Base-by-base conservation (phyloP, 2,888 invertebrate genomes). In the Parapristionchus giblindavisi region DNA sequence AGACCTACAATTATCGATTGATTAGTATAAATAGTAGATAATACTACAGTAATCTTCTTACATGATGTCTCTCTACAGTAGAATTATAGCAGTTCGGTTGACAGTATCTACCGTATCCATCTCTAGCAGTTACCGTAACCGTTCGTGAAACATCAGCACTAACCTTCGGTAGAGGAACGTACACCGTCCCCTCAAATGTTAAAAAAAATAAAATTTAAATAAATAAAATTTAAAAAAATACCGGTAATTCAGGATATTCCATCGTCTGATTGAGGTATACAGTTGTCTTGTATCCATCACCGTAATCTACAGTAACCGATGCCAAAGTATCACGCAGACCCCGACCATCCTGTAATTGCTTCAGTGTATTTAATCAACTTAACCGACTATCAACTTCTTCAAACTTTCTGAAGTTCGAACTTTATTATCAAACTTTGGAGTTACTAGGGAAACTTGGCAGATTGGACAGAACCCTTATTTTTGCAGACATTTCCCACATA, bases 31-130 rank as follows among this genome's bases (percentile, higher is more conserved):
- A 29, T 24, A 48, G 21, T 17, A 38, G 63, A 11, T 24, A 58
- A n/a, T 6, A 2, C 32, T 3, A n/a, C n/a, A 36, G 32, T 4
- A 38, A 27, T 32, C 5, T 5, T 51, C 54, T 56, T 51, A 85
- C 86, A 76, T 87, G 86, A 79, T 87, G 85, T 66, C 81, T 80
- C 51, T 84, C 84, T 56, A 78, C 78, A 0, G 87, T 87, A 8
- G 75, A 73, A 77, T 87, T 87, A 56, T 78, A 80, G 61, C 87
- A 87, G 68, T 87, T 84, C 21, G 85, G 81, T 72, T 87, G 87
- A 74, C 87, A 87, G 74, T 87, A 87, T 61, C 86, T 77, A 34
- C 87, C 87, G 71, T 82, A 83, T 38, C 81, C 81, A 71, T 87
- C 87, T 60, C 81, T 75, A 0, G 86, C 87, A 38, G 84, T 85